phyloP scores from a whole-genome alignment of 53 echinoderm and acorn worm species.

The Hippasteria phrygiana region DNA sequence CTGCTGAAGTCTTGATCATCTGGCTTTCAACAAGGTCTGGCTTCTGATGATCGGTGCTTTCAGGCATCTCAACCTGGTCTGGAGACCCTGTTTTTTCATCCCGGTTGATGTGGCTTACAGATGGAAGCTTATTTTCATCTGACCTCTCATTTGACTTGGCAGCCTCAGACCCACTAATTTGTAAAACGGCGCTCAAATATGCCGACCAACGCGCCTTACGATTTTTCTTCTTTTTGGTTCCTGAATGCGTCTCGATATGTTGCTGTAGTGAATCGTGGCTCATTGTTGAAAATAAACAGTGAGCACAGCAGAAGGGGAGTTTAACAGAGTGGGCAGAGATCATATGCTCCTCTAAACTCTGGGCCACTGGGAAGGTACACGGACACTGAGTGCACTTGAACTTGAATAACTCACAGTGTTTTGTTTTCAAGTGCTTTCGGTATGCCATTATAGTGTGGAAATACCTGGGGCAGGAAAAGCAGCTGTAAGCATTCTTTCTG shows the following conservation, averaged over 20 bases:
- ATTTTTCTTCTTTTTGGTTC: background rate
- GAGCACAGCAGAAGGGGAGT: constrained; percentile 29
- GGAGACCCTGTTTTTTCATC: background rate
- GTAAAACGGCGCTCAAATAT: constrained; percentile 25
- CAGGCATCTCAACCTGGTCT: background rate
- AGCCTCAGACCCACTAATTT: background rate
- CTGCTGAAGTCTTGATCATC: background rate
- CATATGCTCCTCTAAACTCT: constrained; percentile 39
- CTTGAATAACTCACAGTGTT: background rate
- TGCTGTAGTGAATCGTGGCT: background rate
- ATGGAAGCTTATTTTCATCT: background rate
- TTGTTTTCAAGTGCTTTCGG: constrained; percentile 16
- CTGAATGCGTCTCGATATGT: constrained; percentile 34
- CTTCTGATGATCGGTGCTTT: background rate
- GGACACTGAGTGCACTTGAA: constrained; percentile 50
- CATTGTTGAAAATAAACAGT: constrained; percentile 41
- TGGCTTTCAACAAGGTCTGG: background rate
- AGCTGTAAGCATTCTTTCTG: constrained; percentile 42
- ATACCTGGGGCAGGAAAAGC: constrained; percentile 6
- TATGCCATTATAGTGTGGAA: constrained; percentile 15
- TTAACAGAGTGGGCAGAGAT: constrained; percentile 12
- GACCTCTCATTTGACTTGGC: background rate
- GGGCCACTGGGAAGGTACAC: background rate
- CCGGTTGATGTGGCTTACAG: background rate
- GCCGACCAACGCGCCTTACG: constrained; percentile 18